Evolutionary conservation across 2,888 invertebrate genomes (phyloP), one percentile per base, ranked within the genome.

Genomic region (Poecilus cupreus): DNA sequence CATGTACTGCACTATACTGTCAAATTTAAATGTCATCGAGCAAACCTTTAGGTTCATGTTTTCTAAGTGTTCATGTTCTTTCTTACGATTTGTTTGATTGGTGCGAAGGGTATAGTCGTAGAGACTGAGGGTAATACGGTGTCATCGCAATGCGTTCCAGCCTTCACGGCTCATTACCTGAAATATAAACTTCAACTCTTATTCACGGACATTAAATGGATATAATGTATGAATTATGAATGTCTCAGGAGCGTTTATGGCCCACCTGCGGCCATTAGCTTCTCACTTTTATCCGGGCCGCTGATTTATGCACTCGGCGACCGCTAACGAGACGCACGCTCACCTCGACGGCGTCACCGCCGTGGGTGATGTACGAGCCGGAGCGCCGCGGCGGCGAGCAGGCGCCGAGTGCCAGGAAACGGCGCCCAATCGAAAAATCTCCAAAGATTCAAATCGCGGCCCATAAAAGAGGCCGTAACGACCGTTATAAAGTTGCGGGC

Each of bases 261-360:
- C 87, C 87, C 87, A 87, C 87, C 87, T 88, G 87, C 87, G 87
- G 85, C 87, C 87, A 86, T 87, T 86, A 86, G 85, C 86, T 85
- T 85, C 84, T 86, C 86, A 86, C 85, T 87, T 86, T 87, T 87
- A 87, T 87, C 86, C 86, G 79, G 80, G 83, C 54, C 11, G 3
- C 83, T 87, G 87, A 88, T 88, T 88, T 88, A 88, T 87, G 86
- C 84, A 84, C 84, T 77, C 83, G 85, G 84, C 85, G 85, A 86
- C 85, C 86, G 86, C 87, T 88, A 87, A 88, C 87, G 86, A 85
- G 86, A 86, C 84, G 84, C 43, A 37, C 26, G 16, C 57, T 64
- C 75, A 80, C 80, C 46, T 64, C 60, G 24, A 2, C 49, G 68
- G 6, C 79, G 57, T 43, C 43, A 74, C 70, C 60, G 46, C 57